A percentile compares a stretch with the other conserved stretches of the same genome.
Conservation (phyloP, 2,797 vertebrate genomes). For the Liasis olivaceus region DNA sequence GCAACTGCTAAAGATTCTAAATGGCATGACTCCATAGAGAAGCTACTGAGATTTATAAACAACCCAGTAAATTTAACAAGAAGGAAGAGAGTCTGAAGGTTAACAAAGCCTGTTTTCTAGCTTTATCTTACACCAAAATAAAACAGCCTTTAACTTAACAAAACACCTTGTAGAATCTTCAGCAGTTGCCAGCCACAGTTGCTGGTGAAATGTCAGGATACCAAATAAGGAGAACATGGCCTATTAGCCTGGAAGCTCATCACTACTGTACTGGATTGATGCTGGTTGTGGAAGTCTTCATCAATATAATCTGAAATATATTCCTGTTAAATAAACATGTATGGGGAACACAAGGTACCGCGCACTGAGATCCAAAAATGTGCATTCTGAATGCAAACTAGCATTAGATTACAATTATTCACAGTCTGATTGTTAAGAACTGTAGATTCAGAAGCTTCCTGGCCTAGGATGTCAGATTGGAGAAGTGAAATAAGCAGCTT, state of each 20-base stretch:
- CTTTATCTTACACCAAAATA: not conserved
- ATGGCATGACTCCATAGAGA: not conserved
- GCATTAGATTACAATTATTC: not conserved
- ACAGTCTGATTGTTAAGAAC: not conserved
- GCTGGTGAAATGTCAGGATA: not conserved
- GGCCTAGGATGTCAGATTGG: not conserved
- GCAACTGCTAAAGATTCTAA: not conserved
- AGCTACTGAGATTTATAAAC: not conserved
- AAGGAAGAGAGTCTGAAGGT: not conserved
- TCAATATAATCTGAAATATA: not conserved
- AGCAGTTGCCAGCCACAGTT: not conserved
- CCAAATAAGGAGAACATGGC: not conserved
- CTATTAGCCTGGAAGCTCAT: not conserved
- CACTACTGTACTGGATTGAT: not conserved
- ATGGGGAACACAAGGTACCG: not conserved
- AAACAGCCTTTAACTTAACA: not conserved
- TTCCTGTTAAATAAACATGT: not conserved
- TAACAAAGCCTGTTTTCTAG: not conserved
- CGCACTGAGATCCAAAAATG: not conserved
- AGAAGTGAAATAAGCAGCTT: not conserved
- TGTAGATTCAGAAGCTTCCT: not conserved
- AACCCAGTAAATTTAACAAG: not conserved
- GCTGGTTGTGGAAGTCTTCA: not conserved
- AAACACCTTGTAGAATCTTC: not conserved
- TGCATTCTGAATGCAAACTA: not conserved